Percentiles rank a stretch among this genome's conserved stretches.
Evolutionary conservation across 2,797 vertebrate genomes (phyloP).

Genomic region (Sylvia borin): DNA sequence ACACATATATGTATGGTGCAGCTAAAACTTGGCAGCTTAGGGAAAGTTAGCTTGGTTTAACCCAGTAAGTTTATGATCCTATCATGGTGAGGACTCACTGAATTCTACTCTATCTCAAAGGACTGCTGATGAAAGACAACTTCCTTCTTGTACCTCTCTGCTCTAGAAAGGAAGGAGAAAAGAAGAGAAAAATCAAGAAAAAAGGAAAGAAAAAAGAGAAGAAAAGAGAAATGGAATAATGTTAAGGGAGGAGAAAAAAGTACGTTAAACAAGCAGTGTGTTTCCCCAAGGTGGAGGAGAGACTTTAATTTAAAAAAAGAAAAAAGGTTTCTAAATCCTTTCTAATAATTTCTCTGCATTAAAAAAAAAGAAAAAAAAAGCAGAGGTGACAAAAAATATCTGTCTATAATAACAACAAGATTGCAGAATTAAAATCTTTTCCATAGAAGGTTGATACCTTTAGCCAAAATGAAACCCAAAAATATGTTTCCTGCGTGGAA

Average conservation of each 20-base stretch:
- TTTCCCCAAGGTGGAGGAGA: constrained; percentile 56
- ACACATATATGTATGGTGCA: constrained; percentile 76
- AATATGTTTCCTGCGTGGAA: constrained; percentile 17
- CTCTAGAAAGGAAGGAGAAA: constrained; percentile 56
- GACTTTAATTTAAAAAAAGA: constrained; percentile 36
- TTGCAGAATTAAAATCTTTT: constrained; percentile 45
- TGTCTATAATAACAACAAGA: background rate
- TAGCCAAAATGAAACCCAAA: constrained; percentile 34
- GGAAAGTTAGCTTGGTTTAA: constrained; percentile 74
- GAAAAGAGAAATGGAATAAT: background rate
- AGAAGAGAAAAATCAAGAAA: background rate
- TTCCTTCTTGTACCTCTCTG: constrained; percentile 66
- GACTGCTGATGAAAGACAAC: constrained; percentile 69
- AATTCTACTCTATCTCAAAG: constrained; percentile 72
- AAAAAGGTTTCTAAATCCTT: constrained; percentile 54
- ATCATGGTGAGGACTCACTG: constrained; percentile 79
- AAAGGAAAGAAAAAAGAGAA: background rate
- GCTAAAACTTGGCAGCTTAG: constrained; percentile 79
- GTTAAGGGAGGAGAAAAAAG: background rate
- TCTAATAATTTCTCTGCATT: constrained; percentile 32
- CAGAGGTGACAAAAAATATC: constrained; percentile 21
- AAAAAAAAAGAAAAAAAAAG: constrained; percentile 13
- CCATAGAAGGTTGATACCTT: background rate
- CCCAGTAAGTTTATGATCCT: constrained; percentile 82
- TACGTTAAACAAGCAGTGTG: constrained; percentile 27